Evolutionary conservation across 2,797 vertebrate species (phyloP).

Genomic region (Monodelphis domestica): DNA sequence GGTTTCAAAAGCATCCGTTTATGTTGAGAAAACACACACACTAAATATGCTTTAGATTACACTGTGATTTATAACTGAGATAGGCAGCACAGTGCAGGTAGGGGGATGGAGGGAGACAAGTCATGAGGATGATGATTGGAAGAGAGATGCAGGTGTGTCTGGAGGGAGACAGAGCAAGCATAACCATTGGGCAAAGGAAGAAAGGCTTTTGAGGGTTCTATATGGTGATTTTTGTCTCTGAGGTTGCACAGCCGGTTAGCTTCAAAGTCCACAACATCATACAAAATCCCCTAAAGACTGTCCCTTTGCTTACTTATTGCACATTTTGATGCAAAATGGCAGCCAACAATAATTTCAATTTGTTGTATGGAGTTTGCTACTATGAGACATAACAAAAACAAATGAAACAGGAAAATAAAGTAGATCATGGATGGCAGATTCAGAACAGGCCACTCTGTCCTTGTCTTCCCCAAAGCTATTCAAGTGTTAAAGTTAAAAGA

Average conservation of each 20-base stretch:
- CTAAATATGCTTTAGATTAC: constrained; percentile 74
- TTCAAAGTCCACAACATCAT: background rate
- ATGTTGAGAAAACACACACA: constrained; percentile 65
- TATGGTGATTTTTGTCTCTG: background rate
- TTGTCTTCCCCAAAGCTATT: background rate
- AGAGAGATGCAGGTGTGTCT: background rate
- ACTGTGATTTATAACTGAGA: constrained; percentile 78
- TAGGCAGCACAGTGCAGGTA: constrained; percentile 60
- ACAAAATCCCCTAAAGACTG: background rate
- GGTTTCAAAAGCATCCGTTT: constrained; percentile 80
- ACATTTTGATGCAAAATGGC: background rate
- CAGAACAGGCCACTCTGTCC: background rate
- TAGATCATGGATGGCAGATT: background rate
- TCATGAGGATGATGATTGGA: background rate
- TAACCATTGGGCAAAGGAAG: background rate
- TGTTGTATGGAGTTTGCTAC: background rate
- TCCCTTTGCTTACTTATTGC: background rate
- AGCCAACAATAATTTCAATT: background rate
- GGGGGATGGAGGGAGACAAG: background rate
- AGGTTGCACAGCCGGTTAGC: background rate
- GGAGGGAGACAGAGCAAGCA: background rate
- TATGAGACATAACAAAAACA: background rate
- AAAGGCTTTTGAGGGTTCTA: background rate
- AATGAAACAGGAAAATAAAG: background rate
- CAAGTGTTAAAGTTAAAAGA: background rate